phyloP scores from a whole-genome alignment of 2,888 invertebrate species.

The Vesta saturnalis region DNA sequence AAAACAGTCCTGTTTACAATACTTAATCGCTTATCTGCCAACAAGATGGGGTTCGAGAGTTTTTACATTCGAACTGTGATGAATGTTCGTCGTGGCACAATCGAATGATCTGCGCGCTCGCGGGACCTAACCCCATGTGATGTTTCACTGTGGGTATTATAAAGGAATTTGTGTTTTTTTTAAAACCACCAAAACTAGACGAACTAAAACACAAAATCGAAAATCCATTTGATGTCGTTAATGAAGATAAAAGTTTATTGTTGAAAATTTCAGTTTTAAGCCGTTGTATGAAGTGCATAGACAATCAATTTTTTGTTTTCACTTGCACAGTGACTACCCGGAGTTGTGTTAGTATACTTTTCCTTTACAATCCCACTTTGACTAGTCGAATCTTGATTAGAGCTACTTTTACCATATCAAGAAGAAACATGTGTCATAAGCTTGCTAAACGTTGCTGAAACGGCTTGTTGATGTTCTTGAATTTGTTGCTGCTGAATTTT shows the following conservation, averaged over 20 bases:
- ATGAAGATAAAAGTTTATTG: background rate
- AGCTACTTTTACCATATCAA: constrained; percentile 57
- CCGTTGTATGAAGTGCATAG: background rate
- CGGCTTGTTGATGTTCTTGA: constrained; percentile 61
- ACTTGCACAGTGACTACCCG: constrained; percentile 42
- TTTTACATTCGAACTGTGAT: background rate
- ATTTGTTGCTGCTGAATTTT: constrained; percentile 66
- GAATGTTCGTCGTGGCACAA: too few relatives aligned
- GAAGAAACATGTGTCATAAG: constrained; percentile 50
- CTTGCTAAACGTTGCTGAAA: constrained; percentile 56
- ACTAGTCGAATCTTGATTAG: constrained; percentile 54
- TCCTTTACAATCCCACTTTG: constrained; percentile 49
- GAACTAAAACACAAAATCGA: background rate
- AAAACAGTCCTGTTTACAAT: too few relatives aligned
- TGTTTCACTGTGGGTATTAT: background rate
- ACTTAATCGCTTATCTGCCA: background rate
- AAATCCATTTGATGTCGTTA: background rate
- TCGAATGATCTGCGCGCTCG: background rate
- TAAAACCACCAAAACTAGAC: background rate
- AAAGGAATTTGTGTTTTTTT: background rate
- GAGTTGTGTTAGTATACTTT: constrained; percentile 45
- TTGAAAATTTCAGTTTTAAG: background rate
- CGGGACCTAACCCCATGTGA: background rate
- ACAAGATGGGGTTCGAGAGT: background rate
- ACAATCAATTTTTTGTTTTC: too few relatives aligned